phyloP scores from a whole-genome alignment of 1,140 invertebrate species.

The Pachyrhynchus sulphureomaculatus region DNA sequence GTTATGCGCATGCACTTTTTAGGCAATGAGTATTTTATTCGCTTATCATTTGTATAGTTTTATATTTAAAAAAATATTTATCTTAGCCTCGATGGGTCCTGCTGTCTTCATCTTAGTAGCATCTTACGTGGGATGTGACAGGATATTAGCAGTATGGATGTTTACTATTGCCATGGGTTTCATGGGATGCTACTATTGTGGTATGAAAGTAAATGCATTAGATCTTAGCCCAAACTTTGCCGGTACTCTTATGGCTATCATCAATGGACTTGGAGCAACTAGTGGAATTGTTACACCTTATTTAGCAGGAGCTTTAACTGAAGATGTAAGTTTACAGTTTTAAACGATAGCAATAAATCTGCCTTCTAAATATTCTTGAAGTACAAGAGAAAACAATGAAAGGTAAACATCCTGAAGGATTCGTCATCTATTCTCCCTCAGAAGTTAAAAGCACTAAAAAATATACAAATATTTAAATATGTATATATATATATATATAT shows the following conservation, averaged over 20 bases:
- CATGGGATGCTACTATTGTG: slow-evolving; percentile 76
- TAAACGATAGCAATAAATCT: not conserved
- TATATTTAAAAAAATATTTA: too few relatives aligned
- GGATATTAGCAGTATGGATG: slow-evolving; percentile 61
- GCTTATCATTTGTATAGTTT: too few relatives aligned
- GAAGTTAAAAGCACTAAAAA: too few relatives aligned
- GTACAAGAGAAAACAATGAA: too few relatives aligned
- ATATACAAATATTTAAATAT: too few relatives aligned
- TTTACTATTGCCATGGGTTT: slow-evolving; percentile 73
- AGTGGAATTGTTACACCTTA: slow-evolving; percentile 81
- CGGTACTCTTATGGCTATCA: slow-evolving; percentile 79
- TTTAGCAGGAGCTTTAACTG: slow-evolving; percentile 74
- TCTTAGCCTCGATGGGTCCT: slow-evolving; percentile 69
- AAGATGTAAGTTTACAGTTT: slow-evolving; percentile 60
- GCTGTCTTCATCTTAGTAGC: slow-evolving; percentile 79
- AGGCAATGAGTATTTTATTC: too few relatives aligned
- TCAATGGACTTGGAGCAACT: slow-evolving; percentile 81
- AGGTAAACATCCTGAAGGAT: too few relatives aligned
- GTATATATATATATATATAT: too few relatives aligned
- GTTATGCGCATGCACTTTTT: too few relatives aligned
- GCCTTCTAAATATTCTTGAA: too few relatives aligned
- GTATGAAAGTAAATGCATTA: slow-evolving; percentile 78
- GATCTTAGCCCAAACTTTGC: slow-evolving; percentile 84
- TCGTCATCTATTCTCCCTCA: too few relatives aligned
- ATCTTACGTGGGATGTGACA: slow-evolving; percentile 76